Base-by-base conservation (phyloP, 2,113 vertebrate genomes). In the Bungarus multicinctus region DNA sequence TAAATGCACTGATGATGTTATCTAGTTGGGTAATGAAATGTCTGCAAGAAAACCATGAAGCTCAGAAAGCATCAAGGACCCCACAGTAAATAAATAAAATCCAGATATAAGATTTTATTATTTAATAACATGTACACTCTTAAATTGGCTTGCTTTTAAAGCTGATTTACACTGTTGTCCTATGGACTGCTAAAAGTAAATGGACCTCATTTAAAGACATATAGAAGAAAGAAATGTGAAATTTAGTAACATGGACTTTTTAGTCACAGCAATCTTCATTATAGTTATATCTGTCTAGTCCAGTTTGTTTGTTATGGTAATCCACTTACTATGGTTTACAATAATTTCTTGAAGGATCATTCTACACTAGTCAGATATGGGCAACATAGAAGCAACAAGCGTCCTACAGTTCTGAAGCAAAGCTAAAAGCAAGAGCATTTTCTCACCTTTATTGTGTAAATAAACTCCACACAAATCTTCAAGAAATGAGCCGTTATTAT, bases 401-500 rank as follows among this genome's bases (percentile, higher is more conserved):
- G 47, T 4, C 43, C 39, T 0, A 3, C 22, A 93, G 3, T 57
- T 5, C 69, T 53, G 58, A 9, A 60, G 90, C 11, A 95, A 85
- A 89, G 85, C 93, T 50, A 69, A 93, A 96, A 92, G 95, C 87
- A n/a, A 88, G 87, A 14, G 64, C 39, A 50, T 86, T 27, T 86
- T 57, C 92, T 90, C 43, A 30, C 69, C 92, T 94, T 12, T 92
- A 93, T 85, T 86, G 50, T 86, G 87, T 90, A 55, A 95, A 95
- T 95, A 96, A 96, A 94, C 74, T 81, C 93, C 16, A 69, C 93
- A 95, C 2, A 64, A 92, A 20, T 90, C 93, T 91, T 86, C 12
- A 20, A 91, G 93, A 93, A 93, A 91, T 88, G 85, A 0, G 1
- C 25, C 95, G 96, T 96, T 96, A 96, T 95, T 95, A 93, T 95